Conservation (phyloP, 2,888 invertebrate genomes). For the Gortyna flavago region DNA sequence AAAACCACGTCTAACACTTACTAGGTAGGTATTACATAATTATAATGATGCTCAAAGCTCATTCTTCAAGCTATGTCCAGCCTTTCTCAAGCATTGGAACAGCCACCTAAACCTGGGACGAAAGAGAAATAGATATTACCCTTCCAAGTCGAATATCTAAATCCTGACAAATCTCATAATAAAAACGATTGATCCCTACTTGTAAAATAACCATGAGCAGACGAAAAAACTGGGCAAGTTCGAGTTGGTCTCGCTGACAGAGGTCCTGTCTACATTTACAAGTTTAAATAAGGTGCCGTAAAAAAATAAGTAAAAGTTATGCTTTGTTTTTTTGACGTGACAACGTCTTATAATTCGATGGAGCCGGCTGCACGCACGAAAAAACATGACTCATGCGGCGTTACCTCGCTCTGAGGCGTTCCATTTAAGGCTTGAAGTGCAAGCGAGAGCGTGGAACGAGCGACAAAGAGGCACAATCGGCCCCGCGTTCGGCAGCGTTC, state of each 20-base stretch:
- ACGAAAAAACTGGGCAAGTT: conserved; percentile 14
- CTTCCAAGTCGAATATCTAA: conserved; percentile 15
- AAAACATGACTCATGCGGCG: too few relatives aligned
- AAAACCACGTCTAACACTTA: background rate
- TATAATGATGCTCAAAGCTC: background rate
- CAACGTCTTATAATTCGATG: too few relatives aligned
- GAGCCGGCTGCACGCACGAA: too few relatives aligned
- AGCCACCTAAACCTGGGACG: background rate
- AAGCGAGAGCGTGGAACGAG: too few relatives aligned
- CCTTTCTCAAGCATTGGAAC: background rate
- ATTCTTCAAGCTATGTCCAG: background rate
- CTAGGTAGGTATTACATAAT: background rate
- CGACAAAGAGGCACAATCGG: too few relatives aligned
- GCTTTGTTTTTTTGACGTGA: too few relatives aligned
- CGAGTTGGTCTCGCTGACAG: background rate
- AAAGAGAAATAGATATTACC: conserved; percentile 17
- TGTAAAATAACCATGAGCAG: conserved; percentile 29
- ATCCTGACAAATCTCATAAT: conserved; percentile 33
- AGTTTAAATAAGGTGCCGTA: background rate
- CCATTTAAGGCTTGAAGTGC: too few relatives aligned
- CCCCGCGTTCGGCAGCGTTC: too few relatives aligned
- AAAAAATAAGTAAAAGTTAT: background rate
- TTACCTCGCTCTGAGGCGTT: too few relatives aligned
- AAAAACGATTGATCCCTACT: conserved; percentile 40
- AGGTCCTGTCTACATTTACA: background rate